Base-by-base conservation (phyloP, 2,113 vertebrate genomes). In the Myodes glareolus region DNA sequence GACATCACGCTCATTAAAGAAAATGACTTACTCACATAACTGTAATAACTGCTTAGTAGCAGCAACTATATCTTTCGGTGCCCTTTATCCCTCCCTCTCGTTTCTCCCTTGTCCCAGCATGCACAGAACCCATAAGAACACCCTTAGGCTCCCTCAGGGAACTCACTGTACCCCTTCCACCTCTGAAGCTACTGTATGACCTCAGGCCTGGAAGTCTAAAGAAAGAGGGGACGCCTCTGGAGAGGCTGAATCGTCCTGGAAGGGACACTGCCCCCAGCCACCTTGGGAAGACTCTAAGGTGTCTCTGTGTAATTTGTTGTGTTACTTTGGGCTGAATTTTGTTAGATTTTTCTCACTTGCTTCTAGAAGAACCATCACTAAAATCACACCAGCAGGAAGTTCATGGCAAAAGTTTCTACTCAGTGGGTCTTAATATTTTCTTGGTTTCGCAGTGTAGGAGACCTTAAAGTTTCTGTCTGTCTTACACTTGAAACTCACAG, bases 211-310 rank as follows among this genome's bases (percentile, higher is more conserved):
- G 29, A 33, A 55, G 2, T 27, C 7, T 5, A 39, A 36, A 82
- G 80, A 61, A 55, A 58, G n/a, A 11, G 0, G 17, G 31, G 27
- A 47, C 2, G 0, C 1, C 6, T 13, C 6, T 13, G 21, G 23
- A 11, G 42, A 2, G 1, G 33, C 0, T 1, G 1, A 0, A 1
- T 25, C 8, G 5, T 10, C 36, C 4, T 0, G 5, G 25, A 50
- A 7, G 14, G 27, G 36, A 5, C 31, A 80, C 72, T 36, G 72
- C 2, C 11, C 91, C 84, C n/a, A 58, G 23, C 6, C 63, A n/a
- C 39, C 58, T 13, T 12, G 5, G 2, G 42, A 42, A 42, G 31
- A 9, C 63, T 27, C 0, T 0, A 5, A 5, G 23, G 8, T 9
- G 0, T 29, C 21, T 47, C 36, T 52, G 33, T 0, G 17, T 45